phyloP scores from a whole-genome alignment of 2,888 invertebrate species.

The Nipponacmea schrenckii region DNA sequence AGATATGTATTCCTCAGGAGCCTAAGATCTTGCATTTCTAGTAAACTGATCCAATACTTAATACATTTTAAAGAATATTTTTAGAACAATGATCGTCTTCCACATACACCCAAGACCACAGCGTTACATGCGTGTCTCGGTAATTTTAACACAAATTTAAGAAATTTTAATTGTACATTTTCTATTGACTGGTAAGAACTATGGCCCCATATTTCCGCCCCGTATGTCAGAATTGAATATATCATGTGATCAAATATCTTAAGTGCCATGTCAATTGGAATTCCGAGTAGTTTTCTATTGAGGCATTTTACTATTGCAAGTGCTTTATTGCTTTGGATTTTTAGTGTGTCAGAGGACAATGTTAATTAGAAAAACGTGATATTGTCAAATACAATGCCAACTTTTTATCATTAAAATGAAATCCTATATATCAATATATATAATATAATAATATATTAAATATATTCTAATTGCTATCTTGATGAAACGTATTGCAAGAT shows the following conservation, averaged over 20 bases:
- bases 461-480: too few species aligned
- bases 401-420: too few species aligned
- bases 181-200: neutral
- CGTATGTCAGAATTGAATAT: too few species aligned
- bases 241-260: conserved; percentile 2
- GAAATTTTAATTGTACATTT: neutral
- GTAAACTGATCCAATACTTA: neutral
- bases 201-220: conserved; percentile 7
- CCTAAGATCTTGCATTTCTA: neutral
- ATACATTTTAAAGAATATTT: neutral
- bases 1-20: neutral
- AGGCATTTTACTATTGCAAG: neutral
- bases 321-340: conserved; percentile 16
- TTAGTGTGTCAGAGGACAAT: neutral
- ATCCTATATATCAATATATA: too few species aligned
- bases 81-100: neutral
- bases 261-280: neutral
- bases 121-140: conserved; percentile 7
- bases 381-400: too few species aligned
- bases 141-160: neutral
- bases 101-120: conserved; percentile 5
- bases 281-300: neutral
- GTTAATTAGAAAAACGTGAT: too few species aligned
- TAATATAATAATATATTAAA: too few species aligned
- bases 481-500: too few species aligned